Base-by-base conservation (phyloP, 2,888 invertebrate species). In the Alcis repandata region DNA sequence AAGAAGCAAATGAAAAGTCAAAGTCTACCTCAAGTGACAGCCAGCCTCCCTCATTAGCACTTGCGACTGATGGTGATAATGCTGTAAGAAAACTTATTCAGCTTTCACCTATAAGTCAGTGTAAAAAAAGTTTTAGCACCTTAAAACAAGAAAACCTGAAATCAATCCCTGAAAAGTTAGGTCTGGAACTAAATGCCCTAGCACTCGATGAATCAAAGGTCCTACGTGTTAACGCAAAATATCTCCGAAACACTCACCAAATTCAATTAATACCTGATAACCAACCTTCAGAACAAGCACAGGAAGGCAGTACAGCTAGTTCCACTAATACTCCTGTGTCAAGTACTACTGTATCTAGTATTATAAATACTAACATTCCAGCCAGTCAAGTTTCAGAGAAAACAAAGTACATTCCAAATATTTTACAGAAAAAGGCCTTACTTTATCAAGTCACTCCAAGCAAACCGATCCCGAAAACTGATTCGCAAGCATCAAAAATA, bases 41-140 rank as follows among this genome's bases (percentile, higher is more conserved):
- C 17, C 7, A 33, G n/a, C n/a, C 56, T 20, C 56, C 45, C 10
- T 33, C 36, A 1, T 10, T 20, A 9, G n/a, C 56, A 13, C 13
- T 56, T 6, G 20, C 19, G 6, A 20, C 7, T 9, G 13, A 11
- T 17, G 27, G 27, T 13, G 32, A 32, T 0, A 8, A 13, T 20
- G 51, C 20, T 6, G 3, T 9, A 0, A 6, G 15, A 10, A 56
- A 45, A 33, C n/a, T 36, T 13, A 17, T 56, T 20, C 56, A 56
- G n/a, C 13, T 56, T 9, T 32, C 56, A 3, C 45, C 56, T 4
- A 10, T 56, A 46, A n/a, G 1, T 20, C 11, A 45, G 20, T 45
- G 45, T 3, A 45, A 36, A 15, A n/a, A 40, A 10, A 11, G n/a
- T 6, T n/a, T n/a, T n/a, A n/a, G n/a, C n/a, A n/a, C n/a, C n/a